Evolutionary conservation across 2,113 vertebrate genomes (phyloP), one percentile per base, ranked within the genome.

Genomic region (Daboia siamensis): DNA sequence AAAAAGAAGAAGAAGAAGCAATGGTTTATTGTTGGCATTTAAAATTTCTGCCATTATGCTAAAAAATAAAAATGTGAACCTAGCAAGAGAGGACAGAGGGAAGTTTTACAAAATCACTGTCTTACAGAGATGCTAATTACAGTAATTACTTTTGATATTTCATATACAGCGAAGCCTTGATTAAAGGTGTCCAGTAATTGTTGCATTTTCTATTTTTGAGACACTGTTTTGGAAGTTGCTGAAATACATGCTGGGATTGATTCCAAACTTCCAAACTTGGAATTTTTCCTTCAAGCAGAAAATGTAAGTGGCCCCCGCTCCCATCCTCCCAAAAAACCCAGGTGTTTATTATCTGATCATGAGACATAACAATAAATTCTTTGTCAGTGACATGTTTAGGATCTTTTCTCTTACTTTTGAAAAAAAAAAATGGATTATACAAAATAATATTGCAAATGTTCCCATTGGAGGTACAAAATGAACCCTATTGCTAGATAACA

Each of bases 171-270:
- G 90, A 44, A 26, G 26, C 92, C 90, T 94, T 93, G 39, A 92
- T 93, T 90, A 93, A 94, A 94, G 46, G 20, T 90, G 91, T 95
- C 87, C 92, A 93, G 85, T n/a, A 91, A 93, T 90, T 94, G 64
- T 44, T 92, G 93, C 52, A 46, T n/a, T 93, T 91, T 91, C 51
- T 91, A 90, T 95, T 94, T 93, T 93, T 89, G 44, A 93, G 80
- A 93, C 29, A 87, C 69, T 91, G 88, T 90, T 92, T 93, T 93
- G 90, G 93, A 52, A 92, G 26, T 51, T 56, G 89, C 88, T 51
- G 52, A 86, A 89, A 94, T 29, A 91, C 21, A 55, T 86, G 93
- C 64, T 94, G 91, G 88, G 89, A 86, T 39, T 24, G 54, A 90
- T 90, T 96, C n/a, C 89, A 94, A 56, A 90, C 44, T 44, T 80